Base-by-base conservation (phyloP, 1,140 invertebrate species). In the Procambarus clarkii region DNA sequence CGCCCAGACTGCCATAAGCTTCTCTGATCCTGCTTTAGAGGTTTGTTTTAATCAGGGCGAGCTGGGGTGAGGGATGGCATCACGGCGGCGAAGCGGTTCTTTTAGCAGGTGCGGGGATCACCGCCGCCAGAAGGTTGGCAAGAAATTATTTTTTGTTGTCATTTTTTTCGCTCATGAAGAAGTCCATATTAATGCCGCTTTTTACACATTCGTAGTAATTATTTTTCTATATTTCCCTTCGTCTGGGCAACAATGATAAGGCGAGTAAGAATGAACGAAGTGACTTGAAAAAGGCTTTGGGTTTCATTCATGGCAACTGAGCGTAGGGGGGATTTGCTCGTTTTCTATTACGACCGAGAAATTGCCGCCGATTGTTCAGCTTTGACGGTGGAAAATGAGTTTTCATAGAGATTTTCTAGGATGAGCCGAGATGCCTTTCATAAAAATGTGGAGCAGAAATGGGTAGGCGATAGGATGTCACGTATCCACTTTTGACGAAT, bases 281-380 rank as follows among this genome's bases (percentile, higher is more conserved):
- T 18, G 24, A 79, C 44, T 46, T 79, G 48, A 50, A 85, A 46
- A 54, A 64, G 21, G 44, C 18, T 85, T 46, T 64, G 46, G 58
- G 44, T 71, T 80, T 81, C 86, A 81, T 81, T 88, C 58, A 88
- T 13, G 88, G 88, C 69, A 90, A 83, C 78, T 44, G 84, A 50
- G 69, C 69, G 69, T 69, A 50, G 71, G 50, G n/a, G 90, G 90
- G 90, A 91, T 91, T 91, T 91, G 90, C 76, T 60, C 90, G 83
- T 91, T 91, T 91, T 91, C 90, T 80, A 91, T 91, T 86, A 86
- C 76, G 82, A 44, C 74, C 83, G 83, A 91, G 90, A 91, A 91
- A 91, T 91, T 91, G 90, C 83, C 24, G 90, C 15, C 90, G 84
- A 91, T 91, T 91, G 90, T 91, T 91, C 90, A 80, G 83, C 90